Conservation (phyloP, 2,113 vertebrate genomes). For the Podarcis cretensis region DNA sequence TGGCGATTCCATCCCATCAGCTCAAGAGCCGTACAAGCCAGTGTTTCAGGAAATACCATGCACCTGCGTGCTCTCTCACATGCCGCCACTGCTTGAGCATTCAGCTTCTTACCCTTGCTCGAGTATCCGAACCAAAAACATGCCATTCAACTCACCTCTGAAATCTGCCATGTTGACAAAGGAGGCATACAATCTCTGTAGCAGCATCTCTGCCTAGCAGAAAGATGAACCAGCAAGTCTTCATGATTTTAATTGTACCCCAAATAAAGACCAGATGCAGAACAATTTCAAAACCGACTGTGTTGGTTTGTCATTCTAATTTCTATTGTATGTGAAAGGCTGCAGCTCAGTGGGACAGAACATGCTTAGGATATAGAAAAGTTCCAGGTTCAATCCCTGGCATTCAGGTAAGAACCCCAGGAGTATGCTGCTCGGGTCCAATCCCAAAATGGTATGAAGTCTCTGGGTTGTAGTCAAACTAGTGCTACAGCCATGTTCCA, state of each 20-base stretch:
- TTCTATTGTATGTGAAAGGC: too few relatives aligned
- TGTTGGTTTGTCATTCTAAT: too few relatives aligned
- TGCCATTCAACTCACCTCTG: slow-evolving; percentile 52
- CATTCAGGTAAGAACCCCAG: neutral
- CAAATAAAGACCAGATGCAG: slow-evolving; percentile 15
- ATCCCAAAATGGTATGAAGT: too few relatives aligned
- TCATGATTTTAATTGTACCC: neutral
- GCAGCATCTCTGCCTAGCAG: slow-evolving; percentile 52
- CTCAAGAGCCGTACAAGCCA: slow-evolving; percentile 1
- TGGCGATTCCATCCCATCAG: neutral
- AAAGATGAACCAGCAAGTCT: neutral
- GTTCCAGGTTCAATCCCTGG: too few relatives aligned
- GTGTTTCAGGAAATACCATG: slow-evolving; percentile 62
- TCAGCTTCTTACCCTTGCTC: slow-evolving; percentile 65
- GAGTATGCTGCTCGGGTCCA: too few relatives aligned
- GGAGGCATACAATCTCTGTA: slow-evolving; percentile 17
- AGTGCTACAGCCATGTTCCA: too few relatives aligned
- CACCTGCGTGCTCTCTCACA: slow-evolving; percentile 35
- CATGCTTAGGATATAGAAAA: too few relatives aligned
- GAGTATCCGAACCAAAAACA: slow-evolving; percentile 37
- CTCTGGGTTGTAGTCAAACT: too few relatives aligned
- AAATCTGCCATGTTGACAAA: slow-evolving; percentile 24
- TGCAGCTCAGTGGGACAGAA: too few relatives aligned
- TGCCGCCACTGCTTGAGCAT: slow-evolving; percentile 62
- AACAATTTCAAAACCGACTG: neutral